Base-by-base conservation (phyloP, 2,888 invertebrate genomes). In the Tenthredo amoena region DNA sequence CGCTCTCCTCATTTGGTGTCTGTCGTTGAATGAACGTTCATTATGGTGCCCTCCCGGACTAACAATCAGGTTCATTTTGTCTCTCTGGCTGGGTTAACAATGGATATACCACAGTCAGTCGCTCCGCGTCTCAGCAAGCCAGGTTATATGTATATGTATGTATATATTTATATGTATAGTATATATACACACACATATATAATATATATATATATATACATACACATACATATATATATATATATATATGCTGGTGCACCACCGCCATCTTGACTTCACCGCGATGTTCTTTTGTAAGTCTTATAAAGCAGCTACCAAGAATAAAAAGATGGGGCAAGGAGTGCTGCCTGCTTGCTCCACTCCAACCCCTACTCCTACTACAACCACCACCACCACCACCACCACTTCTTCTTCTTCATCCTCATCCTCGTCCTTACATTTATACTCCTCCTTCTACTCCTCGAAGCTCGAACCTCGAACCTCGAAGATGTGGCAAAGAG, bases 51-150 rank as follows among this genome's bases (percentile, higher is more conserved):
- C 91, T 90, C 90, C 91, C 89, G 92, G 91, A 91, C 91, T 91
- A 92, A 92, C 92, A 92, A 92, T 92, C 91, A 91, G 90, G 91
- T 92, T 92, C 92, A 92, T 92, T 92, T 92, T 92, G 92, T 92
- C 92, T 92, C 92, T 91, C 91, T 90, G 91, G 91, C 92, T 90
- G 89, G 88, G 90, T 89, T 90, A 91, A 92, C 92, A 92, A 92
- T 92, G 87, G 89, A 85, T 81, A 85, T 81, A 81, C 85, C 86
- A 86, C 81, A 86, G 87, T 88, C 88, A 86, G 86, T 86, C 87
- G 79, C 68, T 68, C 68, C 34, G 68, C 31, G 68, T 68, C 34
- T 68, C 68, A 26, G 10, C 62, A 9, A 62, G 26, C 47, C 47
- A 15, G 47, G 47, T 47, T 47, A 47, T 47, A 37, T 37, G 37